phyloP scores from a whole-genome alignment of 64 coral and sea anemone species.

The Porites lutea region DNA sequence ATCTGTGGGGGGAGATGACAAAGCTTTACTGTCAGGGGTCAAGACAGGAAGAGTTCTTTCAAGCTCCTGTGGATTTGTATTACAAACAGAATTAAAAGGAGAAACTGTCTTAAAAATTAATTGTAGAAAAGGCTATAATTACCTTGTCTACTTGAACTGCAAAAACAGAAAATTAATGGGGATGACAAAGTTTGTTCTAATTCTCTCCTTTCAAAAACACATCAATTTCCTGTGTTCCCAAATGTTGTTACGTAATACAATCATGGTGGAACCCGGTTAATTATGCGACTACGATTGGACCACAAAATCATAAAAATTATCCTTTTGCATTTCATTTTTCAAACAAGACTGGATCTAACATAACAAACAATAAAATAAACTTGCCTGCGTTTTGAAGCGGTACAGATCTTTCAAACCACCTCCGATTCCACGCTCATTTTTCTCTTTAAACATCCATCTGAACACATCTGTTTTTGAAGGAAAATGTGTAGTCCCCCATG shows the following conservation, averaged over 20 bases:
- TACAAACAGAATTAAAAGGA: background rate
- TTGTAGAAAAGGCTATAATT: no score
- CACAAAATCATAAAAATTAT: no score
- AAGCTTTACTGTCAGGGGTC: slow-evolving; percentile 46
- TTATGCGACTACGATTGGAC: no score
- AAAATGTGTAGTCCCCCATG: slow-evolving; percentile 35
- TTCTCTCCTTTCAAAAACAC: no score
- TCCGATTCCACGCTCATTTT: slow-evolving; percentile 52
- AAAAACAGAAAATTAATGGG: no score
- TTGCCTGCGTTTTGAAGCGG: slow-evolving; percentile 48
- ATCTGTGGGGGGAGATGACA: slow-evolving; percentile 32
- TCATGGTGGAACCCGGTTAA: no score
- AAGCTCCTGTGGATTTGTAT: slow-evolving; percentile 32
- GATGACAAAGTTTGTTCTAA: no score
- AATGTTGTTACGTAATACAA: no score
- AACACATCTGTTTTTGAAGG: slow-evolving; percentile 27
- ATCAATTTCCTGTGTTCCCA: no score
- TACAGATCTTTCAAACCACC: slow-evolving; percentile 40
- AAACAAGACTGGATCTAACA: no score
- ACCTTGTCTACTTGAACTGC: no score
- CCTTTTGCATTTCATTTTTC: background rate
- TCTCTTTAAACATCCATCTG: slow-evolving; percentile 29
- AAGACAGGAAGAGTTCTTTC: slow-evolving; percentile 69
- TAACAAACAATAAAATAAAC: no score
- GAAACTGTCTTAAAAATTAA: background rate